These are phyloP conservation scores for Euplagia quadripunctaria DNA, from an alignment of 2,888 invertebrate species.

Conservation along the genomic window DNA sequence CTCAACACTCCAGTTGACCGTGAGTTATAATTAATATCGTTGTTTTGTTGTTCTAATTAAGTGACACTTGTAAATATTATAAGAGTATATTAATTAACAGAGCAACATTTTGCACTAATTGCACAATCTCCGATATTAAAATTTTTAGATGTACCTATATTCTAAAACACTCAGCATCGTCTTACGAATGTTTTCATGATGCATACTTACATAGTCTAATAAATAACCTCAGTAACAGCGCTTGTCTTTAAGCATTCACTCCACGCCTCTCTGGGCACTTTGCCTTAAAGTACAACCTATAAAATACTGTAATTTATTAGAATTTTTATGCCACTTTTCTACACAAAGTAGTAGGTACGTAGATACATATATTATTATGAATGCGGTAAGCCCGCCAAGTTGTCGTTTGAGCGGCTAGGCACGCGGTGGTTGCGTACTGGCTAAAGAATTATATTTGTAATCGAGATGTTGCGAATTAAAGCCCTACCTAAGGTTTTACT, in stretches of 20 bases:
- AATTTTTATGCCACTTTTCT: slow-evolving; percentile 5
- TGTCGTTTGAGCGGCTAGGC: background rate
- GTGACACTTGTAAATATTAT: too few relatives aligned
- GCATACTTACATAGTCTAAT: background rate
- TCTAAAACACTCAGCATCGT: background rate
- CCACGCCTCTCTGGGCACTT: background rate
- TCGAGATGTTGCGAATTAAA: background rate
- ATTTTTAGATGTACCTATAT: too few relatives aligned
- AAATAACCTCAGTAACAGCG: slow-evolving; percentile 27
- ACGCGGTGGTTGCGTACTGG: background rate
- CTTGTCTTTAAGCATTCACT: slow-evolving; percentile 7
- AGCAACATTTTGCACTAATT: too few relatives aligned
- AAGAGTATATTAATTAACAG: too few relatives aligned
- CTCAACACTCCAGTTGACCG: too few relatives aligned
- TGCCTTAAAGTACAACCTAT: slow-evolving; percentile 6
- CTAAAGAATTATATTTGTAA: background rate
- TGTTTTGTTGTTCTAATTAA: too few relatives aligned
- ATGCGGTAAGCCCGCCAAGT: background rate
- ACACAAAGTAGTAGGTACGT: background rate
- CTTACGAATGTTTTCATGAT: background rate
- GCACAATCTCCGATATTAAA: too few relatives aligned
- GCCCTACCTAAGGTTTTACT: background rate
- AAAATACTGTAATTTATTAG: slow-evolving; percentile 1
- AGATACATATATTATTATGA: background rate
- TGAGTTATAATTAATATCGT: too few relatives aligned